These are phyloP conservation scores for Phoeniculus purpureus DNA, from an alignment of 2,797 vertebrate species.

Conservation along the genomic window DNA sequence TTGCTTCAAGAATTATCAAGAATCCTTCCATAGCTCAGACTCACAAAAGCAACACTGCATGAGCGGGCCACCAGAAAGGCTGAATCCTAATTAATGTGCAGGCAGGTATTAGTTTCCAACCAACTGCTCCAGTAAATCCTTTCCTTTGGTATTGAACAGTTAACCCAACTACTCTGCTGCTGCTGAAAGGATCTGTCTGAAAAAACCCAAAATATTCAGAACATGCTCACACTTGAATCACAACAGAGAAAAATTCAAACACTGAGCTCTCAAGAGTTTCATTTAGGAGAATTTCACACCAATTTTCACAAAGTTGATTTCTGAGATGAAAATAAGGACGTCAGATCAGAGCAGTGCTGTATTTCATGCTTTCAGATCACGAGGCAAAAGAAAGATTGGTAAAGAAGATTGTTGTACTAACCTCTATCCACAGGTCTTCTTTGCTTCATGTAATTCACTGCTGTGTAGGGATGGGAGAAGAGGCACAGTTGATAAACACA, in stretches of 20 bases:
- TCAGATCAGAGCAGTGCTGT: neutral
- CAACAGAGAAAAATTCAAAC: neutral
- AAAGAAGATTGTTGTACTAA: neutral
- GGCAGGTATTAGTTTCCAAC: neutral
- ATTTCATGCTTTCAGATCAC: neutral
- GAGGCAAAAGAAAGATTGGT: neutral
- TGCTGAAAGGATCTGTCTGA: neutral
- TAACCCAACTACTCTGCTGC: neutral
- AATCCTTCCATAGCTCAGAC: neutral
- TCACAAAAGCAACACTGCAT: neutral
- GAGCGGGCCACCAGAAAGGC: neutral
- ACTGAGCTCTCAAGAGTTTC: neutral
- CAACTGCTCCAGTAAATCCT: neutral
- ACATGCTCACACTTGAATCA: neutral
- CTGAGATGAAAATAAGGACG: neutral
- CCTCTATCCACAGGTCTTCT: neutral
- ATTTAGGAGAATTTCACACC: neutral
- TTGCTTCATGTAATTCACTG: neutral
- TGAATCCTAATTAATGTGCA: neutral
- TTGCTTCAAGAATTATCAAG: neutral
- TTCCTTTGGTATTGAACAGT: neutral
- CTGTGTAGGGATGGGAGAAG: neutral
- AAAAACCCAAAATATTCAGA: neutral
- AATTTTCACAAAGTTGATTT: neutral
- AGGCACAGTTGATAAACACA: neutral